Base-by-base conservation (phyloP, 2,888 invertebrate genomes). In the Amphiduros pacificus region DNA sequence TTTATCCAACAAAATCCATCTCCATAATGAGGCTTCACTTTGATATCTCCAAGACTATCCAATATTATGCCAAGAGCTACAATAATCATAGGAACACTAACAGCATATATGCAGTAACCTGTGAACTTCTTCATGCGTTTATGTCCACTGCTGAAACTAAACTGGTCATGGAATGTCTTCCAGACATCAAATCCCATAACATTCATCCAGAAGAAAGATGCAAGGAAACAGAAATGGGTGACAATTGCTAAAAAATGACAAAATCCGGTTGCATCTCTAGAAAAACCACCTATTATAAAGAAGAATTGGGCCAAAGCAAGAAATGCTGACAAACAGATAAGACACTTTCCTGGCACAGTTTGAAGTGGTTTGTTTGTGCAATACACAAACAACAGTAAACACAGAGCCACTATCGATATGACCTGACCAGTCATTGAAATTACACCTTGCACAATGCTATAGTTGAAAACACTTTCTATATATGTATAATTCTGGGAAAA, bases 341-440 rank as follows among this genome's bases (percentile, higher is more conserved):
- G 70, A 68, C 85, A 85, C 70, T 84, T 85, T 22, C 86, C 86
- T 2, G 85, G 85, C 31, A 85, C 75, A 69, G 85, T 86, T 49
- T 84, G 78, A 48, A 86, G 75, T 55, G 85, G 83, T 0, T 84
- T 81, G 20, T 85, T 80, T 22, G 83, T 61, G 28, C 78, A 69
- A 70, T 85, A 85, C 1, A 84, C 84, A 2, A 81, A 64, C 20
- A 86, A 74, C 65, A 85, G 85, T 4, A 84, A 66, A 24, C 82
- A 60, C 2, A 86, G 74, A 66, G 84, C 84, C 28, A 84, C 66
- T 49, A 85, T 76, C 0, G 86, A 86, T 11, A 86, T 87, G 11
- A 89, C 82, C 11, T 89, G 87, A 51, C 88, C 88, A 69, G 88
- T 84, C 51, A 89, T 82, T 14, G 88, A 88, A 54, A 89, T 52